phyloP scores from a whole-genome alignment of 2,113 vertebrate genomes.

The Amphiprion percula region DNA sequence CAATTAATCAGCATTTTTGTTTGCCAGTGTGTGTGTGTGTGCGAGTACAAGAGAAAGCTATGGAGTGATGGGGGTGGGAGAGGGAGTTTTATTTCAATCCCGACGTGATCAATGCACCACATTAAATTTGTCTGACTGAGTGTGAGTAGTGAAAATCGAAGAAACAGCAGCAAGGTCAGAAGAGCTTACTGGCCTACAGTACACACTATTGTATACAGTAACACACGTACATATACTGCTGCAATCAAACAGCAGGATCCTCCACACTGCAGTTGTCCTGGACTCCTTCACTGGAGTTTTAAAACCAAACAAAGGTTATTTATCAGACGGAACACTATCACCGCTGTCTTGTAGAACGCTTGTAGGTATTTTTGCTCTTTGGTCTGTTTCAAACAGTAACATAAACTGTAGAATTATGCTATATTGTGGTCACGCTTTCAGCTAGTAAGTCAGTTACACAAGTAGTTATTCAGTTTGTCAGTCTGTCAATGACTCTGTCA shows the following conservation, averaged over 20 bases:
- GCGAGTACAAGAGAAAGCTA: constrained; percentile 1
- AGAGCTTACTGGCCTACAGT: constrained; percentile 33
- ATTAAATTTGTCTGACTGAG: constrained; percentile 41
- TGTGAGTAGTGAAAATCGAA: constrained; percentile 52
- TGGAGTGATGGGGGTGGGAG: neutral
- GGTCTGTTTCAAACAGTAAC: no score
- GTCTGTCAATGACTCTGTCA: no score
- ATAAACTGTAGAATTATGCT: no score
- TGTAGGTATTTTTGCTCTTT: no score
- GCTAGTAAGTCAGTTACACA: no score
- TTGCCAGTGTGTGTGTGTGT: constrained; percentile 3
- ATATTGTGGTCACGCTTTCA: no score
- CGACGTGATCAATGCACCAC: constrained; percentile 51
- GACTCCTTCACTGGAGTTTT: no score
- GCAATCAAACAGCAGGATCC: neutral
- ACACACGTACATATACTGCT: neutral
- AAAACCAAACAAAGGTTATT: no score
- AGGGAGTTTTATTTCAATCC: constrained; percentile 44
- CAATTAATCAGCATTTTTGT: constrained; percentile 63
- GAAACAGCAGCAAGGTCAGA: constrained; percentile 54
- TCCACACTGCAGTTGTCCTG: no score
- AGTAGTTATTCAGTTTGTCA: no score
- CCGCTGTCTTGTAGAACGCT: no score
- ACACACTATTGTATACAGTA: neutral
- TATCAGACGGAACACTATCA: no score